These are phyloP conservation scores for Porites divaricata DNA, from an alignment of 92 coral and sea anemone species.

Conservation along the genomic window DNA sequence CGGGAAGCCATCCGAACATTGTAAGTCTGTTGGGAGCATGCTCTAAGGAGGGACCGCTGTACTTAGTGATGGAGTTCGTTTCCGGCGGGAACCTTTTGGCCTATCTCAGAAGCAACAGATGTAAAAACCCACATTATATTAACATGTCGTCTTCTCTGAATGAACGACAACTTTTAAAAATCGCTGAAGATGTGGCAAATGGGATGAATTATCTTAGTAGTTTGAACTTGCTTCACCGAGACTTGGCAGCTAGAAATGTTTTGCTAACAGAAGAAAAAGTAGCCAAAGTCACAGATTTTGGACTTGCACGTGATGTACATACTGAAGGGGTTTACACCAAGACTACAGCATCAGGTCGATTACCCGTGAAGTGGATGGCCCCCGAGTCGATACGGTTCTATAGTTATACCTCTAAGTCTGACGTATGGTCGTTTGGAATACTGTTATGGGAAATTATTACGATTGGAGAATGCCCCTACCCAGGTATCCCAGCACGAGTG, in stretches of 20 bases:
- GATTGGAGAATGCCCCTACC: conserved; percentile 75
- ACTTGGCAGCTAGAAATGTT: conserved; percentile 76
- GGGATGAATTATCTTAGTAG: conserved; percentile 70
- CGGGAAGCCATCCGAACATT: conserved; percentile 66
- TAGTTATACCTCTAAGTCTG: conserved; percentile 61
- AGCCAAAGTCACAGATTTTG: conserved; percentile 79
- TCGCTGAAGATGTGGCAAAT: conserved; percentile 69
- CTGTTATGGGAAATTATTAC: conserved; percentile 79
- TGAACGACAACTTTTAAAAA: conserved; percentile 61
- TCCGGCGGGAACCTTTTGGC: conserved; percentile 69
- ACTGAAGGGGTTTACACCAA: conserved; percentile 66
- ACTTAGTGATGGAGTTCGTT: conserved; percentile 65
- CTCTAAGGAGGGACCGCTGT: conserved; percentile 64
- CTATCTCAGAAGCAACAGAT: conserved; percentile 55
- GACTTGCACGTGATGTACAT: conserved; percentile 72
- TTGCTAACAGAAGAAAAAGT: conserved; percentile 50
- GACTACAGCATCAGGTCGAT: conserved; percentile 58
- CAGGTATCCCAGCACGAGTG: conserved; percentile 62
- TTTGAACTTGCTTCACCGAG: conserved; percentile 71
- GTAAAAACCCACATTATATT: conserved; percentile 51
- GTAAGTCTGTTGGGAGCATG: conserved; percentile 68
- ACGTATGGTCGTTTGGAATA: conserved; percentile 81
- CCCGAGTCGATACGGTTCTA: conserved; percentile 75
- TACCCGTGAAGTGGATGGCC: conserved; percentile 86
- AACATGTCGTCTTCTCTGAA: conserved; percentile 50